phyloP scores from a whole-genome alignment of 2,888 invertebrate genomes.

The Choristoneura rosaceana region DNA sequence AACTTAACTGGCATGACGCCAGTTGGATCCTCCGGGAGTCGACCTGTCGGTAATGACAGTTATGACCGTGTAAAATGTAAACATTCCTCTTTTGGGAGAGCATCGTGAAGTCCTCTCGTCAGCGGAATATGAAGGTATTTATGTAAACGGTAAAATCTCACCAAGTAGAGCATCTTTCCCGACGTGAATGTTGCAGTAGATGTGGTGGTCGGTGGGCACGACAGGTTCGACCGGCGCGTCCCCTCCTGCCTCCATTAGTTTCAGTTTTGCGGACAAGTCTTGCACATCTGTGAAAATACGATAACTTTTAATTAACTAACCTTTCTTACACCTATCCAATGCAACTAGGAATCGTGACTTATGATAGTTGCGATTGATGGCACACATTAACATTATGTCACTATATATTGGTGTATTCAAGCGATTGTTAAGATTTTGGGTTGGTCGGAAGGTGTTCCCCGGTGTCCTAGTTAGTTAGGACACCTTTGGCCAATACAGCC shows the following conservation, averaged over 20 bases:
- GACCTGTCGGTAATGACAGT: slow-evolving; percentile 59
- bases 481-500: no score
- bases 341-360: no score
- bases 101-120: slow-evolving; percentile 46
- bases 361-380: no score
- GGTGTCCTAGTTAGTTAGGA: no score
- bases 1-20: slow-evolving; percentile 70
- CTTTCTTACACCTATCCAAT: no score
- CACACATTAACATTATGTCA: no score
- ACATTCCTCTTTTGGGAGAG: slow-evolving; percentile 66
- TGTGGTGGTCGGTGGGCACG: slow-evolving; percentile 73
- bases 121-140: slow-evolving; percentile 2
- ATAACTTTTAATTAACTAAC: not conserved
- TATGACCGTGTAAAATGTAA: slow-evolving; percentile 61
- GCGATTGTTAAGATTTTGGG: no score
- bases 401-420: no score
- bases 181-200: slow-evolving; percentile 80
- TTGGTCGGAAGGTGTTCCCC: no score
- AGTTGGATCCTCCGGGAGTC: slow-evolving; percentile 54
- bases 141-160: slow-evolving; percentile 52
- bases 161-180: slow-evolving; percentile 75
- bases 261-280: slow-evolving; percentile 89
- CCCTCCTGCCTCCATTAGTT: slow-evolving; percentile 86
- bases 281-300: slow-evolving; percentile 87
- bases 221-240: slow-evolving; percentile 69